Evolutionary conservation across 92 coral and sea anemone genomes (phyloP).

Genomic region (Zoanthus sansibaricus): DNA sequence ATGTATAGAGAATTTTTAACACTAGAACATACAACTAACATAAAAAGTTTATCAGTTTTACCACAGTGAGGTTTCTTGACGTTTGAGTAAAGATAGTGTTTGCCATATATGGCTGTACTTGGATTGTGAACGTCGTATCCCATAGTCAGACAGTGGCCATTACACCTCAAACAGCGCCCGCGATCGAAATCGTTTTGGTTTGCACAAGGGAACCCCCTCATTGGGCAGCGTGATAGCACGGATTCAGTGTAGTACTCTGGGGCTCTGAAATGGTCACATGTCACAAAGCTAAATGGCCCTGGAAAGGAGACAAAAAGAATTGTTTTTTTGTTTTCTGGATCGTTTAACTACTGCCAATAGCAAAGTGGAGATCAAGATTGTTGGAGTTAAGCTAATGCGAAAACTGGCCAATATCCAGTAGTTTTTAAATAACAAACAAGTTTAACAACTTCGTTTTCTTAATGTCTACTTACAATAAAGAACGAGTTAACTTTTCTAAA

Average conservation of each 20-base stretch:
- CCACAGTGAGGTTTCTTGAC: slow-evolving; percentile 71
- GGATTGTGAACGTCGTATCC: slow-evolving; percentile 74
- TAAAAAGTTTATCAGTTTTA: slow-evolving; percentile 22
- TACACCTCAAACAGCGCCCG: slow-evolving; percentile 74
- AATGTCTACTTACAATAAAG: neutral
- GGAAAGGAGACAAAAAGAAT: neutral
- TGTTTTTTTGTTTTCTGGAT: neutral
- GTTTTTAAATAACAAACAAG: neutral
- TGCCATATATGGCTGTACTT: slow-evolving; percentile 57
- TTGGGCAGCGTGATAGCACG: slow-evolving; percentile 69
- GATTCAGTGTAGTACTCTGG: slow-evolving; percentile 74
- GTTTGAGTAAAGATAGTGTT: slow-evolving; percentile 60
- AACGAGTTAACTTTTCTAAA: neutral
- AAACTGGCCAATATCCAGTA: neutral
- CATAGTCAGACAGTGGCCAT: slow-evolving; percentile 58
- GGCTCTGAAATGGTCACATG: slow-evolving; percentile 84
- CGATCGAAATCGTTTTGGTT: slow-evolving; percentile 69
- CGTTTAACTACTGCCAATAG: neutral
- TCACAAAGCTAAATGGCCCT: slow-evolving; percentile 54
- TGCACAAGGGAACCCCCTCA: slow-evolving; percentile 76
- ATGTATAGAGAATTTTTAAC: too few species aligned
- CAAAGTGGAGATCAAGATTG: neutral
- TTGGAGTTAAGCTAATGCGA: neutral
- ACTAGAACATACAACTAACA: too few species aligned
- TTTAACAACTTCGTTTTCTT: neutral